Base-by-base conservation (phyloP, 37 sponge, comb jelly and placozoan species). In the Hormiphora californensis region DNA sequence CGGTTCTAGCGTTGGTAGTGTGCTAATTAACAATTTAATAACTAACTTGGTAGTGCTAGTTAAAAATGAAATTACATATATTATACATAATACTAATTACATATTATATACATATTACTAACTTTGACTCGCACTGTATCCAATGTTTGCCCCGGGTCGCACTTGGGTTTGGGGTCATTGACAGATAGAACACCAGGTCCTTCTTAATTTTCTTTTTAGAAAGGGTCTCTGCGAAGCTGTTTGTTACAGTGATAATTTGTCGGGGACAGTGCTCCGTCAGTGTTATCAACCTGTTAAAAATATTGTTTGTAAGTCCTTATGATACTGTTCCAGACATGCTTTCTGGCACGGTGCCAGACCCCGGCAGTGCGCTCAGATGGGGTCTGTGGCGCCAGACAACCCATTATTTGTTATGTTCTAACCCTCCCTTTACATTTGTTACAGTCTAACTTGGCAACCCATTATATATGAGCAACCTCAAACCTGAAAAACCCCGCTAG, bases 261-360 rank as follows among this genome's bases (percentile, higher is more conserved):
- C 68, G 31, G 19, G 68, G 68, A 65, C 68, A 35, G 38, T 25
- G 34, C 21, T 65, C 68, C 32, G 68, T 65, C 19, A 65, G 68
- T 1, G 34, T 65, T 7, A 35, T 65, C 35, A 3, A 35, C 32
- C 68, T 65, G 68, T n/a, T n/a, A n/a, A n/a, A 22, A 25, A 59
- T 59, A 22, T 59, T 22, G 62, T 7, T 11, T 23, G 62, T 46
- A 12, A 46, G 51, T 8, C n/a, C n/a, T n/a, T n/a, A n/a, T n/a
- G n/a, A n/a, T n/a, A n/a, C n/a, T n/a, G n/a, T n/a, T n/a, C n/a
- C n/a, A n/a, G n/a, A n/a, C n/a, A n/a, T n/a, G n/a, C n/a, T n/a
- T n/a, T n/a, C n/a, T n/a, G n/a, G n/a, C n/a, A n/a, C n/a, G n/a
- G n/a, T n/a, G n/a, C n/a, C n/a, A n/a, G n/a, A n/a, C n/a, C n/a